Evolutionary conservation across 2,797 vertebrate species (phyloP).

Genomic region (Dermochelys coriacea): DNA sequence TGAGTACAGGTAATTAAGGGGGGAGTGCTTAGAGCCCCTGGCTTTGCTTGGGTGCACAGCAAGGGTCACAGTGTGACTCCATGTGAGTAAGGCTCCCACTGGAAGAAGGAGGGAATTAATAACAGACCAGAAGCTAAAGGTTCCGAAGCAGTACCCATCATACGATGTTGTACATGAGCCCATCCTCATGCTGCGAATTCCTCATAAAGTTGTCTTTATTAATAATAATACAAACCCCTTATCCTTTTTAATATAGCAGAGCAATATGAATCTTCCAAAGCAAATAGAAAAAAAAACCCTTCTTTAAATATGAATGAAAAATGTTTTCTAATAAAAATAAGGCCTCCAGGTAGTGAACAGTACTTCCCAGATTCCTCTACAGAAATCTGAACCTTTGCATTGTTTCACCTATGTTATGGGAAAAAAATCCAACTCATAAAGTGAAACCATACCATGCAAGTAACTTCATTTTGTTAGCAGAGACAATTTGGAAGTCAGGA

Average conservation of each 20-base stretch:
- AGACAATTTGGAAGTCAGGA: conserved; percentile 19
- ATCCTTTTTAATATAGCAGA: conserved; percentile 7
- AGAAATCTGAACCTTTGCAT: conserved; percentile 42
- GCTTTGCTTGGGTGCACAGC: not conserved
- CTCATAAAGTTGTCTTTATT: conserved; percentile 45
- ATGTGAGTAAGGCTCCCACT: not conserved
- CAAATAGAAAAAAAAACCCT: conserved; percentile 19
- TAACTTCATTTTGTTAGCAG: conserved; percentile 54
- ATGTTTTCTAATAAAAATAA: conserved; percentile 67
- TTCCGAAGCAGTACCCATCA: not conserved
- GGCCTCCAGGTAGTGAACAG: conserved; percentile 53
- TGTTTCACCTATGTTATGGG: conserved; percentile 1
- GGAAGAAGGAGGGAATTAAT: not conserved
- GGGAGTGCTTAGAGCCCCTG: not conserved
- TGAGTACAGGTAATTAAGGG: not conserved
- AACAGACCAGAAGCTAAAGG: not conserved
- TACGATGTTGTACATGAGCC: conserved; percentile 19
- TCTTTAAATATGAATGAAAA: conserved; percentile 41
- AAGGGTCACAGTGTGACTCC: not conserved
- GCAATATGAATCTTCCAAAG: conserved; percentile 46
- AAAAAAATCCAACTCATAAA: conserved; percentile 64
- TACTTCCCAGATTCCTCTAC: conserved; percentile 51
- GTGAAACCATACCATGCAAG: conserved; percentile 29
- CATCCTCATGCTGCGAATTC: conserved; percentile 8
- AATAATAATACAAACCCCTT: not conserved